Evolutionary conservation across 2,113 vertebrate genomes (phyloP).

Genomic region (Oxygymnocypris stewartii): DNA sequence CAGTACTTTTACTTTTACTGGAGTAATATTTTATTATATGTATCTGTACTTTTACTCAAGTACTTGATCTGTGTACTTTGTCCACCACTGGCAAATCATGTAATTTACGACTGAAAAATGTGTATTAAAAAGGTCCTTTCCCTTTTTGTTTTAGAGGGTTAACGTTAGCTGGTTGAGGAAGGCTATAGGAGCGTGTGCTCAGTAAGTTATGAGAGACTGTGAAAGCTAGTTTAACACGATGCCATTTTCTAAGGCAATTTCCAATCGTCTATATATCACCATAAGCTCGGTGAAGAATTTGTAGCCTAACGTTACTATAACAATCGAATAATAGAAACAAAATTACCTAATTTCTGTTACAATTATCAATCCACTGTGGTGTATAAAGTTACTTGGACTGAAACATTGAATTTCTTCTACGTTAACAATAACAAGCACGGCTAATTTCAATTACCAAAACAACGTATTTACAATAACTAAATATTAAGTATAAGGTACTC

Average conservation of each 20-base stretch:
- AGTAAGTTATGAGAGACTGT: neutral
- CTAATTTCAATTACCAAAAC: neutral
- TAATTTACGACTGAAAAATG: neutral
- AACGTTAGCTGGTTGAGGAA: no score
- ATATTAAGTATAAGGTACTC: neutral
- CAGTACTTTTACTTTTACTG: no score
- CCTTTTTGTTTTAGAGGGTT: neutral
- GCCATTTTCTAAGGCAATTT: neutral
- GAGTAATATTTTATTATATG: no score
- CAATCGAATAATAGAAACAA: neutral
- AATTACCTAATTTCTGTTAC: neutral
- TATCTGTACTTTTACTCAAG: no score
- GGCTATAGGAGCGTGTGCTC: neutral
- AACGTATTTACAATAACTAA: neutral
- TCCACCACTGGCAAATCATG: no score
- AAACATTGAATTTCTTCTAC: neutral
- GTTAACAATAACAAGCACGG: neutral
- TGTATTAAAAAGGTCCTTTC: neutral
- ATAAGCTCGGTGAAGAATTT: neutral
- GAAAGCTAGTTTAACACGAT: neutral
- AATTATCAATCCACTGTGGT: neutral
- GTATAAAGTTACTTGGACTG: neutral
- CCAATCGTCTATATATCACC: neutral
- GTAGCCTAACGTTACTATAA: neutral
- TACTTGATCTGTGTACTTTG: no score